Evolutionary conservation across 2,797 vertebrate genomes (phyloP).

Genomic region (Momotus momota): DNA sequence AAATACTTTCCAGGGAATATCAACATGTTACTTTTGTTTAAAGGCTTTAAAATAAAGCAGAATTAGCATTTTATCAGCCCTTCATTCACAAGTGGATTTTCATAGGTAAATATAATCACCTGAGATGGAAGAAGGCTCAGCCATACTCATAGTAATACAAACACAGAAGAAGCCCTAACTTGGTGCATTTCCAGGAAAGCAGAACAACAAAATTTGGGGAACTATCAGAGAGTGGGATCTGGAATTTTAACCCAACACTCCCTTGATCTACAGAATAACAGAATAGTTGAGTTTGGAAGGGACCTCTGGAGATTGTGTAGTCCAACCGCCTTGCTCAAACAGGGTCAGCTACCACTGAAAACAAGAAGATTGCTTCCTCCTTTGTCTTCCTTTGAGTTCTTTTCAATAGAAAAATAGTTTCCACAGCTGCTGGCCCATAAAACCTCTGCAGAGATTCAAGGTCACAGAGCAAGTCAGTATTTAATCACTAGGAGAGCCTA

Average conservation of each 20-base stretch:
- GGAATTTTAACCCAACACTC: not conserved
- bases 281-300: not conserved
- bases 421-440: constrained; percentile 24
- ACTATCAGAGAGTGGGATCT: not conserved
- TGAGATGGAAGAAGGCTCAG: not conserved
- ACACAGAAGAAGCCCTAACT: not conserved
- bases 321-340: not conserved
- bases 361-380: constrained; percentile 9
- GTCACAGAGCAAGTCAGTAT: constrained; percentile 16
- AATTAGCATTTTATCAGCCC: not conserved
- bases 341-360: not conserved
- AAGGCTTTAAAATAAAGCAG: not conserved
- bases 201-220: not conserved
- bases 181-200: not conserved
- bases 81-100: not conserved
- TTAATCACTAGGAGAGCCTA: constrained; percentile 26
- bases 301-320: not conserved
- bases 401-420: constrained; percentile 44
- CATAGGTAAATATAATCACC: not conserved
- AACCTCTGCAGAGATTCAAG: constrained; percentile 7
- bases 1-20: not conserved
- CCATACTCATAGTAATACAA: not conserved
- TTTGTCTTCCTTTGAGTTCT: not conserved
- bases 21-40: not conserved
- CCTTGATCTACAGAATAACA: not conserved